Evolutionary conservation across 2,888 invertebrate genomes (phyloP), one percentile per base, ranked within the genome.

Genomic region (Anthophora plumipes): DNA sequence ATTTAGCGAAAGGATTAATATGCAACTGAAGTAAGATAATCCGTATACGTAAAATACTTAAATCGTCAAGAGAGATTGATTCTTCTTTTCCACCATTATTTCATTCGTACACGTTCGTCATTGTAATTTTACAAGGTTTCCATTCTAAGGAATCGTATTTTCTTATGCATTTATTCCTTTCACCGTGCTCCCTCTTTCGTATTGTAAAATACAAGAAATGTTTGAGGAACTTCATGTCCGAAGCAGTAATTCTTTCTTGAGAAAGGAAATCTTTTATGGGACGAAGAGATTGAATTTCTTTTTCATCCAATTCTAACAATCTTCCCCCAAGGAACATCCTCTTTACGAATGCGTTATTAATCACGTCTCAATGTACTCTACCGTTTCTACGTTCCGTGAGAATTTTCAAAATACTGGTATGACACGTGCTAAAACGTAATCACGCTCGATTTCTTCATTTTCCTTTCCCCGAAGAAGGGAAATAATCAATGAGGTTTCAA

Each of bases 301-400:
- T n/a, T 57, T 57, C 37, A 57, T 39, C 8, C 37, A 57, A 39
- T 57, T 39, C 37, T 37, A 57, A 57, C 37, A n/a, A 57, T 57
- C 17, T 37, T n/a, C 17, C 37, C 11, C 12, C n/a, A n/a, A 31
- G 25, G 7, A 55, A 54, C 14, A 7, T 31, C 14, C n/a, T 14
- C 55, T 31, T 25, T 55, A 31, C 55, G 55, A 55, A 55, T 55
- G 20, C 31, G 9, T 55, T 55, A 55, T 55, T 55, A 55, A 20
- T 31, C 55, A 20, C 55, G 17, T 25, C 17, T 55, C 31, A 17
- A n/a, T n/a, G n/a, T n/a, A n/a, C n/a, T n/a, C n/a, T n/a, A n/a
- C n/a, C n/a, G n/a, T n/a, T n/a, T n/a, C n/a, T n/a, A n/a, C 31
- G 1, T 31, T 31, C 1, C 31, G 2, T 31, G 31, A 31, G 4